A percentile compares a stretch with the other conserved stretches of the same genome.
phyloP scores from a whole-genome alignment of 37 sponge, comb jelly and placozoan genomes.

The Sycon ciliatum region DNA sequence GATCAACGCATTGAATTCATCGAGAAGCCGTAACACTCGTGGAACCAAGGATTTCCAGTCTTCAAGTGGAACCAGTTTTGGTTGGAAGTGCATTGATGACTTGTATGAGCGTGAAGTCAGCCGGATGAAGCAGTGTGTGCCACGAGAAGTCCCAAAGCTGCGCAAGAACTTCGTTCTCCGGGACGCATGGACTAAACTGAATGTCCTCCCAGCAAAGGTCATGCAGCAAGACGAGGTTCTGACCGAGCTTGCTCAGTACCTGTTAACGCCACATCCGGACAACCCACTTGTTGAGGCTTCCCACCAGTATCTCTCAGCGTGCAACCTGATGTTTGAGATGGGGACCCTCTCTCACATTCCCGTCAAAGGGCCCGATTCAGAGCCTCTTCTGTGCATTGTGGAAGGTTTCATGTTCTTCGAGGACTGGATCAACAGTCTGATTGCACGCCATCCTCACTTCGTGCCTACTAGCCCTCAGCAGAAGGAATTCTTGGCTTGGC shows the following conservation, averaged over 20 bases:
- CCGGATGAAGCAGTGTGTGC: not conserved
- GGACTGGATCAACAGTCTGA: not conserved
- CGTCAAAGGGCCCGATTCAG: not conserved
- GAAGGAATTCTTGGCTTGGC: constrained; percentile 8
- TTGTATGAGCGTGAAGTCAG: not conserved
- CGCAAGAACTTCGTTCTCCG: not conserved
- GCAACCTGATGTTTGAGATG: constrained; percentile 14
- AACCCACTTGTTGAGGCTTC: not conserved
- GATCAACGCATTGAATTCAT: not conserved
- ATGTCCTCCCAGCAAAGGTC: constrained; percentile 19
- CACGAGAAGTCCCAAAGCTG: constrained; percentile 10
- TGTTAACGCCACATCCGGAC: not conserved
- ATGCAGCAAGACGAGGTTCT: constrained; percentile 10
- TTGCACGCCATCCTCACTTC: too few relatives aligned
- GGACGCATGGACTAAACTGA: not conserved
- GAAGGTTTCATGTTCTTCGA: not conserved
- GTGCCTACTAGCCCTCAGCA: not conserved
- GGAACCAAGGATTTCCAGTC: not conserved
- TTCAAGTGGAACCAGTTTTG: not conserved
- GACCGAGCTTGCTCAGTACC: not conserved
- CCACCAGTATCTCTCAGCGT: not conserved
- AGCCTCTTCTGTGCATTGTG: not conserved
- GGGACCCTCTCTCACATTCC: not conserved
- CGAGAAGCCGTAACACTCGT: not conserved
- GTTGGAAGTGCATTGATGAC: not conserved